phyloP scores from a whole-genome alignment of 2,888 invertebrate genomes.

The Mesorhabditis spiculigera region DNA sequence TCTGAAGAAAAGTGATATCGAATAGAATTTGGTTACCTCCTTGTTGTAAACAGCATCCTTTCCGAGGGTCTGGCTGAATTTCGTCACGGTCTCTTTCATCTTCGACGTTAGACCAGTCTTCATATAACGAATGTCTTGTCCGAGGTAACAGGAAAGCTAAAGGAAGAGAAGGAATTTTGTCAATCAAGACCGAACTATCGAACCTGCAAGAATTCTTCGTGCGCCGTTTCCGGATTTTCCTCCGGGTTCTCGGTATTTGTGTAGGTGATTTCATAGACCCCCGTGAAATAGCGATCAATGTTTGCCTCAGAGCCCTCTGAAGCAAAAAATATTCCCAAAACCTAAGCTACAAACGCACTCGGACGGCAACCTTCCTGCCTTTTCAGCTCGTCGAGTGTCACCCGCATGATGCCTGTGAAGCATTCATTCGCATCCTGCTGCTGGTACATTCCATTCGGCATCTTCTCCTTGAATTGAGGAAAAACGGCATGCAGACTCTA shows the following conservation, averaged over 20 bases:
- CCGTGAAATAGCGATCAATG: constrained; percentile 74
- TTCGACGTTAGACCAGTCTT: constrained; percentile 75
- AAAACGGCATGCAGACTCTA: constrained; percentile 3
- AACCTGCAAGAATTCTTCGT: constrained; percentile 75
- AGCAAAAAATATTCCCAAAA: neutral
- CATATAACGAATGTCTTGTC: constrained; percentile 77
- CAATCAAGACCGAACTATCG: neutral
- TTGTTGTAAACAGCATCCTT: constrained; percentile 90
- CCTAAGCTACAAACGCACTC: neutral
- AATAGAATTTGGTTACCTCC: constrained; percentile 64
- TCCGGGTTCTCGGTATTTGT: constrained; percentile 84
- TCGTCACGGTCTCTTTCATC: constrained; percentile 79
- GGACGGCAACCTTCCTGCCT: no score
- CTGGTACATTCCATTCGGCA: constrained; percentile 74
- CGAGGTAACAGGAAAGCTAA: constrained; percentile 92
- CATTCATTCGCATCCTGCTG: constrained; percentile 96
- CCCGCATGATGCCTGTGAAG: constrained; percentile 77
- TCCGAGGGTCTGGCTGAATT: constrained; percentile 77
- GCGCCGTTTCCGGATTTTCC: constrained; percentile 73
- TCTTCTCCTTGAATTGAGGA: constrained; percentile 49
- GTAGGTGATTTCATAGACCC: constrained; percentile 74
- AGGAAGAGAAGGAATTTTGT: no score
- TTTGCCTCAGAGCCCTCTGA: constrained; percentile 63
- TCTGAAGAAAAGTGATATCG: constrained; percentile 51
- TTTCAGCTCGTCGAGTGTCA: constrained; percentile 11